Evolutionary conservation across 2,888 invertebrate genomes (phyloP).

Genomic region (Portevinia maculata): DNA sequence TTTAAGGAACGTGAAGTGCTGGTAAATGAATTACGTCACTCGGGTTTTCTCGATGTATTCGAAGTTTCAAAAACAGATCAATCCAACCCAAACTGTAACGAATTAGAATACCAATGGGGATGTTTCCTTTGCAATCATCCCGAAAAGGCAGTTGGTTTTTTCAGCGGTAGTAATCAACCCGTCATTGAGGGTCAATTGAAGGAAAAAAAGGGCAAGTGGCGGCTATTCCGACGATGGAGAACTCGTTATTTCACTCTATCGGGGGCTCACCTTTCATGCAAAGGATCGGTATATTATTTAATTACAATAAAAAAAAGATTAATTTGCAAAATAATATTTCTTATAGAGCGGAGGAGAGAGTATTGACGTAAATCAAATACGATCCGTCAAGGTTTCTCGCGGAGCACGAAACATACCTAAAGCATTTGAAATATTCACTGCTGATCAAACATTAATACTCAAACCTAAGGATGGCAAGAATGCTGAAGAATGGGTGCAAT

Average conservation of each 20-base stretch:
- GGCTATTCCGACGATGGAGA: slow-evolving; percentile 95
- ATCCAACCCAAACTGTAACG: slow-evolving; percentile 83
- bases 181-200: slow-evolving; percentile 95
- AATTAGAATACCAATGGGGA: slow-evolving; percentile 88
- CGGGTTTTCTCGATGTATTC: slow-evolving; percentile 96
- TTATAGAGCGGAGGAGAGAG: slow-evolving; percentile 91
- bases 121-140: slow-evolving; percentile 97
- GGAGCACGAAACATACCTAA: slow-evolving; percentile 96
- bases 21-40: slow-evolving; percentile 92
- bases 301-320: neutral
- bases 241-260: slow-evolving; percentile 97
- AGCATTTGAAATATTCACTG: slow-evolving; percentile 98
- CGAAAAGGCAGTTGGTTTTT: slow-evolving; percentile 92
- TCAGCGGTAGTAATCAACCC: slow-evolving; percentile 91
- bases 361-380: slow-evolving; percentile 96
- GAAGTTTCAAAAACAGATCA: slow-evolving; percentile 86
- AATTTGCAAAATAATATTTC: neutral
- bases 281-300: slow-evolving; percentile 87
- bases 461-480: slow-evolving; percentile 97
- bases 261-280: slow-evolving; percentile 94
- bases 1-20: slow-evolving; percentile 93
- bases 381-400: slow-evolving; percentile 96
- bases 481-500: slow-evolving; percentile 98
- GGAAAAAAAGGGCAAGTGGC: slow-evolving; percentile 96
- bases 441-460: slow-evolving; percentile 94